Conservation (phyloP, 1,140 invertebrate genomes). For the Scylla paramamosain region DNA sequence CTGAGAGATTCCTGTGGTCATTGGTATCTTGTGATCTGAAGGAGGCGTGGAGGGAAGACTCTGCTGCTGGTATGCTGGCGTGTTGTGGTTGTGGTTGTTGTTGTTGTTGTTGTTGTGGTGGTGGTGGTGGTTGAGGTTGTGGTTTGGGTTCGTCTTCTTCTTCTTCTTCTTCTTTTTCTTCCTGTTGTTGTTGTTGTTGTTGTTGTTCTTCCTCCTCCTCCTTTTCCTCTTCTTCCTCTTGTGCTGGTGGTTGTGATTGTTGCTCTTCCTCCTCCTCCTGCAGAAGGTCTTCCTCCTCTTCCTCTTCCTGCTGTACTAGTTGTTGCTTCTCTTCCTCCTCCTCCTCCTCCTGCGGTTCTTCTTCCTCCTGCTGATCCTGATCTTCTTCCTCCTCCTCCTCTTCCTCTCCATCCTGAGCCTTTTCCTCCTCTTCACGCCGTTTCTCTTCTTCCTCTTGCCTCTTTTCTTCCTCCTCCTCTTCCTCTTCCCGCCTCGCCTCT, state of each 20-base stretch:
- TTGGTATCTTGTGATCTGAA: no score
- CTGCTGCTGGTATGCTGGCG: no score
- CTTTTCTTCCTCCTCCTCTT: neutral
- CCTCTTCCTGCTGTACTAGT: neutral
- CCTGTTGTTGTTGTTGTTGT: no score
- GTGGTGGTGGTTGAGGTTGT: no score
- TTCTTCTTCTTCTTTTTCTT: no score
- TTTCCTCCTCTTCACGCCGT: neutral
- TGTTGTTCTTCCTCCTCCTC: neutral
- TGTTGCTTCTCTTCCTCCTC: neutral
- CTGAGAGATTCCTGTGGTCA: no score
- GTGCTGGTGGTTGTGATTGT: neutral
- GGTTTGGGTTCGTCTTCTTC: no score
- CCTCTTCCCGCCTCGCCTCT: neutral
- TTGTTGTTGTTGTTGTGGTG: no score
- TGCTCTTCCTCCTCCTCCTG: no score
- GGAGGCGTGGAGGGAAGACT: no score
- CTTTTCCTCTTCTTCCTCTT: neutral
- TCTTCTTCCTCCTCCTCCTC: neutral
- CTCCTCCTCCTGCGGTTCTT: conserved; percentile 30
- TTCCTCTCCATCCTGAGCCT: neutral
- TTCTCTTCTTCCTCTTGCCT: neutral
- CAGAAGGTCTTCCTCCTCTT: neutral
- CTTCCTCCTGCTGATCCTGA: neutral
- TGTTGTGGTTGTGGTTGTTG: no score